phyloP scores from a whole-genome alignment of 2,888 invertebrate species.

The Euspilapteryx auroguttella region DNA sequence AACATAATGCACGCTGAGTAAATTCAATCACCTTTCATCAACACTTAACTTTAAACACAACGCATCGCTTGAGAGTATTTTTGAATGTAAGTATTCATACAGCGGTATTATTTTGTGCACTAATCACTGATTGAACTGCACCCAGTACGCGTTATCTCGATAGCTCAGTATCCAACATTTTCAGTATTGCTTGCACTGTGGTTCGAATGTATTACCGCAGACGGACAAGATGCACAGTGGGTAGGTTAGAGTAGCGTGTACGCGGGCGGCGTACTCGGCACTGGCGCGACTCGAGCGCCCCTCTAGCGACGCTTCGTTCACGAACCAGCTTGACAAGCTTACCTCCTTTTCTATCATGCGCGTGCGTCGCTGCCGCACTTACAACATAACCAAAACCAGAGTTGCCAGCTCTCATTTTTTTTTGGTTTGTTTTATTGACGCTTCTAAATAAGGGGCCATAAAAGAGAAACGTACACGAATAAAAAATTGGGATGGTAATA shows the following conservation, averaged over 20 bases:
- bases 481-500: conserved; percentile 14
- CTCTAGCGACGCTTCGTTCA: conserved; percentile 19
- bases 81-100: too few relatives aligned
- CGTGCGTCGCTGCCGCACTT: conserved; percentile 49
- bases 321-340: conserved; percentile 42
- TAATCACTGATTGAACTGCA: too few relatives aligned
- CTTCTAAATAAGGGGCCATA: conserved; percentile 47
- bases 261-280: conserved; percentile 11
- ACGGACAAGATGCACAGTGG: too few relatives aligned
- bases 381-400: conserved; percentile 14
- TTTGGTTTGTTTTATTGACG: conserved; percentile 45
- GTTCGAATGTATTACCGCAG: too few relatives aligned
- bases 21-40: too few relatives aligned
- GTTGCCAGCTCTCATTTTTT: conserved; percentile 41
- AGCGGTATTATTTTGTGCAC: too few relatives aligned
- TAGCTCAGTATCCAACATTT: too few relatives aligned
- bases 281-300: conserved; percentile 15
- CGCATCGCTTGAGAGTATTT: too few relatives aligned
- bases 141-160: too few relatives aligned
- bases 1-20: too few relatives aligned
- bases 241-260: conserved; percentile 1
- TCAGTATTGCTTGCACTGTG: too few relatives aligned
- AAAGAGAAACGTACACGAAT: conserved; percentile 37
- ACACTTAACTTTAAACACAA: too few relatives aligned
- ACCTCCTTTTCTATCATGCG: conserved; percentile 36